Percentiles rank a stretch among this genome's conserved stretches.
Conservation (phyloP, 2,113 vertebrate genomes). For the Bolborhynchus lineola region DNA sequence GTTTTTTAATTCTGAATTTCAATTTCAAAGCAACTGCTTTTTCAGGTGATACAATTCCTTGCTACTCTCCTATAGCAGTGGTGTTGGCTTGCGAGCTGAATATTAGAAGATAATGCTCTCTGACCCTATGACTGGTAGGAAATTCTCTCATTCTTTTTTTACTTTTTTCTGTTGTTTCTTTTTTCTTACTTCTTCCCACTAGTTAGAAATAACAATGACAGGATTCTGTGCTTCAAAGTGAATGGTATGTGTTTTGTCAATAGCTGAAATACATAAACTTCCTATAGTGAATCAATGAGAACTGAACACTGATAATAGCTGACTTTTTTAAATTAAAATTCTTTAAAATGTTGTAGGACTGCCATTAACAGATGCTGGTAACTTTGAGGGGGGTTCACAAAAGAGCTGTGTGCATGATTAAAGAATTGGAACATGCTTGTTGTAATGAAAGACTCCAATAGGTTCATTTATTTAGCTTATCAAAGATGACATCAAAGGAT, state of each 20-base stretch:
- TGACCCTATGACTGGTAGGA: neutral
- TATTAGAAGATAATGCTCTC: neutral
- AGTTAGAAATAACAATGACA: neutral
- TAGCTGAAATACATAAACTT: neutral
- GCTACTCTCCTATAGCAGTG: neutral
- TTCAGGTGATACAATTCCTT: neutral
- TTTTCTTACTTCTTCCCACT: neutral
- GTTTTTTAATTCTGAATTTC: conserved; percentile 46
- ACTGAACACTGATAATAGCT: neutral
- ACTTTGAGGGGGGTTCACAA: neutral
- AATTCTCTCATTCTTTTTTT: neutral
- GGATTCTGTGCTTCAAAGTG: neutral
- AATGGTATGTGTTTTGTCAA: neutral
- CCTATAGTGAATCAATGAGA: neutral
- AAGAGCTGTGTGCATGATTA: neutral
- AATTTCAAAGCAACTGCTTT: conserved; percentile 20
- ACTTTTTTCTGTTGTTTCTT: too few species aligned
- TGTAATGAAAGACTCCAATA: neutral
- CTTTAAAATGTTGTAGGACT: neutral
- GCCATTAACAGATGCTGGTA: neutral
- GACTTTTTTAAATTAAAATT: neutral
- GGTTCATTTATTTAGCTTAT: neutral
- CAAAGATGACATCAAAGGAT: neutral
- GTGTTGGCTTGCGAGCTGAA: neutral
- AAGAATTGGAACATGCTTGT: neutral